These are phyloP conservation scores for Protobothrops mucrosquamatus DNA, from an alignment of 2,113 vertebrate species.

Conservation along the genomic window DNA sequence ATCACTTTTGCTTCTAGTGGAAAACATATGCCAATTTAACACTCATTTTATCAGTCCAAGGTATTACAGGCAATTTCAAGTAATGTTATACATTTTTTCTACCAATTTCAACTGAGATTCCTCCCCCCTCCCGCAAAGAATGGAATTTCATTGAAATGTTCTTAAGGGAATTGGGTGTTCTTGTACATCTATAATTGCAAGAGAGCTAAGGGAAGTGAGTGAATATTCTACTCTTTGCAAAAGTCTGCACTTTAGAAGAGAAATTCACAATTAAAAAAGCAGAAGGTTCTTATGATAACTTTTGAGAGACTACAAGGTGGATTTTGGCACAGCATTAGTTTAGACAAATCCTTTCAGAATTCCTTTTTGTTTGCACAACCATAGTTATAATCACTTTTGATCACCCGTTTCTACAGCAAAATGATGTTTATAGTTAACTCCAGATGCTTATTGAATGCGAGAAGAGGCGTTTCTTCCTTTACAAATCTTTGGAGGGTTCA, in stretches of 20 bases:
- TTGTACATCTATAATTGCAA: neutral
- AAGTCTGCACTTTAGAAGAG: neutral
- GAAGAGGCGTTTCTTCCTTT: neutral
- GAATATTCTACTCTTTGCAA: neutral
- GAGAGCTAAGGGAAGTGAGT: neutral
- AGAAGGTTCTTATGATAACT: neutral
- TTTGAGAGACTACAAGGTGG: neutral
- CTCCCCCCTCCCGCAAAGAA: rapidly evolving
- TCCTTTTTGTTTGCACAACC: neutral
- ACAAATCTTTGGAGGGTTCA: neutral
- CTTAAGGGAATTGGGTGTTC: neutral
- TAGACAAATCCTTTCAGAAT: neutral
- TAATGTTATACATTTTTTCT: neutral
- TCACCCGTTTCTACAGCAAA: neutral
- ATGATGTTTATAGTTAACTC: neutral
- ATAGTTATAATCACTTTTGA: neutral
- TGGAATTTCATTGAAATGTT: neutral
- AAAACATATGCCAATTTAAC: neutral
- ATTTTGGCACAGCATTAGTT: neutral
- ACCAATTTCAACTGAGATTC: neutral
- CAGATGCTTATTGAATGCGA: neutral
- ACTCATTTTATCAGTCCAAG: neutral
- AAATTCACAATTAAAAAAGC: neutral
- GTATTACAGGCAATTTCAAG: neutral
- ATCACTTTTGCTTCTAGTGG: neutral